Evolutionary conservation across 2,113 vertebrate genomes (phyloP).

Genomic region (Athene noctua): DNA sequence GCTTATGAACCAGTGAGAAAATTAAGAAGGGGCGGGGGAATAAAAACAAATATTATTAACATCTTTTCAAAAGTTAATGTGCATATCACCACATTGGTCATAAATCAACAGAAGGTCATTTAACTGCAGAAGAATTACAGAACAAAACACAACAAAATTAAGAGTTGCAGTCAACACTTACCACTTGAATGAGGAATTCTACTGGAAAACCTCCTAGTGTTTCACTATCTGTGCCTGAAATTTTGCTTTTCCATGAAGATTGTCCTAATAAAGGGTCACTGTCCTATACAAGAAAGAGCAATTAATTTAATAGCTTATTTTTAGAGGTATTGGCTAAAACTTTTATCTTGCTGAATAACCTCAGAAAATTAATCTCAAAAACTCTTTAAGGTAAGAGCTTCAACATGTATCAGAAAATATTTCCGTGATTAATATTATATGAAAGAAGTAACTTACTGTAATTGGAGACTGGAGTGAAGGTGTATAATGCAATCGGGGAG

Average conservation of each 20-base stretch:
- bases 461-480: slow-evolving; percentile 86
- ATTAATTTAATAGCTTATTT: not conserved
- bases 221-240: slow-evolving; percentile 88
- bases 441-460: slow-evolving; percentile 73
- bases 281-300: slow-evolving; percentile 77
- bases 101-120: not conserved
- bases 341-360: not conserved
- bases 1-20: not conserved
- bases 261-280: slow-evolving; percentile 91
- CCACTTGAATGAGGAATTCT: slow-evolving; percentile 98
- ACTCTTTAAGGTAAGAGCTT: not conserved
- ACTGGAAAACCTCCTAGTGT: slow-evolving; percentile 97
- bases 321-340: not conserved
- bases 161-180: slow-evolving; percentile 69
- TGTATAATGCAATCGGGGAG: slow-evolving; percentile 85
- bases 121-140: not conserved
- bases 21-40: not conserved
- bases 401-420: not conserved
- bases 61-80: not conserved
- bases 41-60: not conserved
- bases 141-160: not conserved
- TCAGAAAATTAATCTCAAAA: not conserved
- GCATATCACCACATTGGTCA: not conserved
- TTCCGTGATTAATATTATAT: not conserved
- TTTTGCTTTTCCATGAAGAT: slow-evolving; percentile 92